A percentile compares a stretch with the other conserved stretches of the same genome.
Conservation (phyloP, 2,888 invertebrate genomes). For the Schizotus pectinicornis region DNA sequence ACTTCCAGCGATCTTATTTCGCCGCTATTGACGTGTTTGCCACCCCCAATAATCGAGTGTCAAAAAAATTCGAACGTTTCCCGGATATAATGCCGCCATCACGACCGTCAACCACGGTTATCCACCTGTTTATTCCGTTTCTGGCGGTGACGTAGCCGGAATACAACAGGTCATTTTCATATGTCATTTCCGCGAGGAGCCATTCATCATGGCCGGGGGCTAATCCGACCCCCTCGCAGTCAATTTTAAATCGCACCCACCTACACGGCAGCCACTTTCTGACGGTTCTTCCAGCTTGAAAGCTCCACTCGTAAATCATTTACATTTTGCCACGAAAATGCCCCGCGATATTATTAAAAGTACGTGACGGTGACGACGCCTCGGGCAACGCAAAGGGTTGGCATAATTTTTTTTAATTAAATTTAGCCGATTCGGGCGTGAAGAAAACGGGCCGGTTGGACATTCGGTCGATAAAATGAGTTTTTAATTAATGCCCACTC, state of each 20-base stretch:
- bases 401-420: no score
- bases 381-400: no score
- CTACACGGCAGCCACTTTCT: conserved; percentile 6
- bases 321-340: no score
- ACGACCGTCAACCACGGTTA: not conserved
- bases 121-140: conserved; percentile 20
- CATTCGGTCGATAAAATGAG: no score
- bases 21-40: conserved; percentile 32
- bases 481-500: no score
- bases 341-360: no score
- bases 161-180: conserved; percentile 30
- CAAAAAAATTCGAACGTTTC: conserved; percentile 29
- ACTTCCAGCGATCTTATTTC: conserved; percentile 17
- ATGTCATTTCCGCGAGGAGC: conserved; percentile 23
- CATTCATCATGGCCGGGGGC: conserved; percentile 18
- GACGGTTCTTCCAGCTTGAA: conserved; percentile 9
- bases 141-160: conserved; percentile 19
- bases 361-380: no score
- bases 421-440: no score
- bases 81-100: conserved; percentile 13
- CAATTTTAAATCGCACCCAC: conserved; percentile 13
- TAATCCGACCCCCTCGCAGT: conserved; percentile 16
- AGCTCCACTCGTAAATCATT: not conserved
- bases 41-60: conserved; percentile 35
- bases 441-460: no score